Evolutionary conservation across 1,140 invertebrate species (phyloP).

Genomic region (Eriosoma lanigerum): DNA sequence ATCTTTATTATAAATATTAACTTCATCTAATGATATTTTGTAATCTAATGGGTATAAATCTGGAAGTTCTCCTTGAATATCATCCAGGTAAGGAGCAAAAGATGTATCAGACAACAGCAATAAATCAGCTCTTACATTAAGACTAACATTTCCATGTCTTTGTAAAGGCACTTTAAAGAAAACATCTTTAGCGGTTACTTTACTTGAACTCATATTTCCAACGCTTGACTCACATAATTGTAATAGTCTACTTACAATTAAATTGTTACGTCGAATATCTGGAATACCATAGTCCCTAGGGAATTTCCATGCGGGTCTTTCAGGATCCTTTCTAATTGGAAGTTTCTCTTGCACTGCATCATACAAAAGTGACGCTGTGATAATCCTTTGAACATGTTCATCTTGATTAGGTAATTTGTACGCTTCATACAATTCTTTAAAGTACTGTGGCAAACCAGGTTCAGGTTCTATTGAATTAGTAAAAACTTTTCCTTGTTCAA

Average conservation of each 20-base stretch:
- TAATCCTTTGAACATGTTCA: slow-evolving; percentile 59
- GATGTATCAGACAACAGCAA: slow-evolving; percentile 67
- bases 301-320: slow-evolving; percentile 71
- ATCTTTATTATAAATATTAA: slow-evolving; percentile 59
- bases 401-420: slow-evolving; percentile 34
- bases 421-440: slow-evolving; percentile 57
- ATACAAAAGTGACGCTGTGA: slow-evolving; percentile 72
- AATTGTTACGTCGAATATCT: slow-evolving; percentile 66
- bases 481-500: slow-evolving; percentile 67
- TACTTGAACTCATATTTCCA: slow-evolving; percentile 60
- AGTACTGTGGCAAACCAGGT: slow-evolving; percentile 64
- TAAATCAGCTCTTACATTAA: slow-evolving; percentile 66
- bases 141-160: slow-evolving; percentile 58
- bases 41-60: slow-evolving; percentile 71
- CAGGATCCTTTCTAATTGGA: slow-evolving; percentile 70
- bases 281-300: slow-evolving; percentile 73
- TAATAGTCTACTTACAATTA: slow-evolving; percentile 70
- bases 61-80: slow-evolving; percentile 63
- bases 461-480: slow-evolving; percentile 73
- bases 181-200: slow-evolving; percentile 46
- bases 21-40: slow-evolving; percentile 67
- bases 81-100: slow-evolving; percentile 62
- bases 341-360: slow-evolving; percentile 76
- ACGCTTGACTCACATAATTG: slow-evolving; percentile 69
- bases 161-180: slow-evolving; percentile 52